A percentile compares a stretch with the other conserved stretches of the same genome.
phyloP scores from a whole-genome alignment of 2,797 vertebrate genomes.

The Sebastes goodei region DNA sequence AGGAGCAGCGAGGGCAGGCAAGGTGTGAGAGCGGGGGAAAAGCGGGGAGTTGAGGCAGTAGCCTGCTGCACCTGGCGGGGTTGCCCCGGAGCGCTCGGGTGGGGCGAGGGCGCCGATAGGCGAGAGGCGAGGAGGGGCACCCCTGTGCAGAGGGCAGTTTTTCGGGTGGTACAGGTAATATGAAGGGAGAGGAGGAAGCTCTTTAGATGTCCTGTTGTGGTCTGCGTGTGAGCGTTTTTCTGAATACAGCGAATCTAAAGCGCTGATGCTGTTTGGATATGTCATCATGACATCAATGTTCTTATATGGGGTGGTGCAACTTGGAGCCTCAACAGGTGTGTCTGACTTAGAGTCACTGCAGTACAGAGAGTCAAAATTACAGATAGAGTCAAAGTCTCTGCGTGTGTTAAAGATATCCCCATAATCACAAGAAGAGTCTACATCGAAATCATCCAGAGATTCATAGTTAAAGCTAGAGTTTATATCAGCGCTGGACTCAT shows the following conservation, averaged over 20 bases:
- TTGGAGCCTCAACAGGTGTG: slow-evolving; percentile 26
- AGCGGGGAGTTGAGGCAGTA: slow-evolving; percentile 87
- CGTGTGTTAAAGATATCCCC: slow-evolving; percentile 36
- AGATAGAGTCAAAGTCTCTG: slow-evolving; percentile 52
- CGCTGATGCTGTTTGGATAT: slow-evolving; percentile 35
- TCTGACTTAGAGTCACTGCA: slow-evolving; percentile 27
- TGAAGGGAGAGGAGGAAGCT: slow-evolving; percentile 76
- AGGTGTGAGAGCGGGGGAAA: slow-evolving; percentile 89
- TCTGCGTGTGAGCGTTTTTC: slow-evolving; percentile 26
- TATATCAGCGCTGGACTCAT: slow-evolving; percentile 35
- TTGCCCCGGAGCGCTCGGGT: slow-evolving; percentile 81
- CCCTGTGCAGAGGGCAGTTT: slow-evolving; percentile 83
- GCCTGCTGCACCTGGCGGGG: slow-evolving; percentile 78
- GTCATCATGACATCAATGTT: slow-evolving; percentile 81
- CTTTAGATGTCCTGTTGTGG: slow-evolving; percentile 62
- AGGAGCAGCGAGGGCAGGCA: slow-evolving; percentile 86
- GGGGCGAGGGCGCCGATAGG: slow-evolving; percentile 91
- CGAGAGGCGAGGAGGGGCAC: slow-evolving; percentile 87
- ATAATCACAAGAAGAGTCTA: slow-evolving; percentile 39
- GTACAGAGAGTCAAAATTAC: slow-evolving; percentile 75
- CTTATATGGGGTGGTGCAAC: slow-evolving; percentile 82
- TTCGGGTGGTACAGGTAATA: slow-evolving; percentile 83
- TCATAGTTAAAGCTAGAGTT: slow-evolving; percentile 29
- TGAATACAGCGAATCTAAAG: slow-evolving; percentile 42
- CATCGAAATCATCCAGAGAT: slow-evolving; percentile 33